Evolutionary conservation across 2,888 invertebrate species (phyloP), one percentile per base, ranked within the genome.

Genomic region (Cataglyphis cursor): DNA sequence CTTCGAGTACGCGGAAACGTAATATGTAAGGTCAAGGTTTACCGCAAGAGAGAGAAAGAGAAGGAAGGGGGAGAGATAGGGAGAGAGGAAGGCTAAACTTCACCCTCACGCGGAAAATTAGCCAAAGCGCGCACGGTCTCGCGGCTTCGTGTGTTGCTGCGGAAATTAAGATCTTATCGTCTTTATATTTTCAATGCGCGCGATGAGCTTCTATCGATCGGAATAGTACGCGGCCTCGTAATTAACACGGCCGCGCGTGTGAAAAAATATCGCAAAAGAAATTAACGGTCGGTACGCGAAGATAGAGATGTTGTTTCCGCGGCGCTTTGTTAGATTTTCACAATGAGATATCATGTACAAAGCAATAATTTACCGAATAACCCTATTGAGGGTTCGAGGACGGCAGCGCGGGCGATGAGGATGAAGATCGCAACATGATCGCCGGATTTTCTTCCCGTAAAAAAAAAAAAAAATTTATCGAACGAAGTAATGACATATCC

Each of bases 1-100:
- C 15, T 28, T 65, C n/a, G 48, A 24, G 62, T 81, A 82, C 70
- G 72, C 86, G 85, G 88, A 76, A 82, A 82, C 24, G 66, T 66
- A 35, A 57, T 84, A 65, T 62, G 76, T 24, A 44, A 44, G 74
- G 61, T 87, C 85, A 61, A 38, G 64, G 59, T 24, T 44, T 51
- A 44, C n/a, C 10, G 0, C 21, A 24, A 66, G 76, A 78, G 44
- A 62, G 44, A 74, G 73, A 61, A 51, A 57, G 21, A 57, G 10
- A 21, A 9, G 12, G 21, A 21, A 3, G 21, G 21, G 21, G 21
- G 54, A 21, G 8, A 4, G n/a, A n/a, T n/a, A n/a, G 4, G 15
- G 4, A 12, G 15, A 15, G 15, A 12, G 31, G 28, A 10, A 57
- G 68, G 9, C 38, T 21, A 66, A 54, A 68, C 38, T 68, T 76